Percentiles rank a stretch among this genome's conserved stretches.
These are phyloP conservation scores for Netelia fuscicornis DNA, from an alignment of 2,888 invertebrate species.

Conservation along the genomic window DNA sequence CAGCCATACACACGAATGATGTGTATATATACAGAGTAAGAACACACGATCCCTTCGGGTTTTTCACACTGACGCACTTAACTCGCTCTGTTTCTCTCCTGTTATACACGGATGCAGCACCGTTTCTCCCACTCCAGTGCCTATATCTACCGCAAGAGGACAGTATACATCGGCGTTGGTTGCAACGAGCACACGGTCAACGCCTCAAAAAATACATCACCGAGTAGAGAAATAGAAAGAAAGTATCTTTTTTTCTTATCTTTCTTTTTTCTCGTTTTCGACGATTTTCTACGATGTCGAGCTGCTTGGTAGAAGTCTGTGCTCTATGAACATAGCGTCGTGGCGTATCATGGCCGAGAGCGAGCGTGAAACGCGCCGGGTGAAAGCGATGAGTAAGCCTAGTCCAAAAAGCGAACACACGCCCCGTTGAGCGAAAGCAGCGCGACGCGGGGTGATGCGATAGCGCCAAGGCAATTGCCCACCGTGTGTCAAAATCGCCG, in stretches of 20 bases:
- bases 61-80: constrained; percentile 37
- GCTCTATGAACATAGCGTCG: neutral
- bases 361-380: neutral
- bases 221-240: constrained; percentile 17
- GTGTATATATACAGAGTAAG: too few species aligned
- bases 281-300: neutral
- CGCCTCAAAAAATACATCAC: constrained; percentile 26
- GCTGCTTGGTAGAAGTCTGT: neutral
- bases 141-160: constrained; percentile 19
- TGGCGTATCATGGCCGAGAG: neutral
- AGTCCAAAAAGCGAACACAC: constrained; percentile 38
- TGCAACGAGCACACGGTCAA: constrained; percentile 19
- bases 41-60: too few species aligned
- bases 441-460: constrained; percentile 17
- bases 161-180: constrained; percentile 24
- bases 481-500: constrained; percentile 56
- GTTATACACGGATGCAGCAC: constrained; percentile 30
- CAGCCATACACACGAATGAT: neutral
- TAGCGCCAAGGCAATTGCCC: constrained; percentile 8
- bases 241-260: neutral
- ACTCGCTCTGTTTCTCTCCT: constrained; percentile 29
- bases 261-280: constrained; percentile 3
- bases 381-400: neutral
- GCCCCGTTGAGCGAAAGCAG: constrained; percentile 59
- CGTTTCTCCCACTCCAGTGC: constrained; percentile 33